Conservation (phyloP, 2,113 vertebrate species). For the Eonycteris spelaea region DNA sequence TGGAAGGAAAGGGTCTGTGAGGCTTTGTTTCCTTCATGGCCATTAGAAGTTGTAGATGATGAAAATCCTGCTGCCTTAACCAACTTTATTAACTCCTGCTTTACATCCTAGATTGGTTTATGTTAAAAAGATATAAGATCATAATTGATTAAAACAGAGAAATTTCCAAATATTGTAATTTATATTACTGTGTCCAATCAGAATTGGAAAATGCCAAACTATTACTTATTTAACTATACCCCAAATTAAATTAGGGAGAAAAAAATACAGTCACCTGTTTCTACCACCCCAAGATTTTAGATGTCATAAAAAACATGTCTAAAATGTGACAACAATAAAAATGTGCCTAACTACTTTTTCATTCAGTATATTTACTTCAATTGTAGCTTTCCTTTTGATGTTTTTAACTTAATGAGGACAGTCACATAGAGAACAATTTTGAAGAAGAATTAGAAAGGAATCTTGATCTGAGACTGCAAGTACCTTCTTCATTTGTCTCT, state of each 20-base stretch:
- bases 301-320: neutral
- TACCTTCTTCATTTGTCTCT: neutral
- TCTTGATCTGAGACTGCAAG: neutral
- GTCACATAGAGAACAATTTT: neutral
- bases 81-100: slow-evolving; percentile 91
- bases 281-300: neutral
- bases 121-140: slow-evolving; percentile 10
- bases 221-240: neutral
- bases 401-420: neutral
- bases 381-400: neutral
- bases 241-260: neutral
- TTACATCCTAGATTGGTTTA: slow-evolving; percentile 87
- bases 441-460: neutral
- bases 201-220: neutral
- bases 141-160: neutral
- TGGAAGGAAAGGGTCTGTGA: slow-evolving; percentile 79
- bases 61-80: slow-evolving; percentile 93
- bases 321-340: neutral
- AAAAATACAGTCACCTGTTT: neutral
- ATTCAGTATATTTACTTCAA: neutral
- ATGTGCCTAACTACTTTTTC: neutral
- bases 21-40: slow-evolving; percentile 61
- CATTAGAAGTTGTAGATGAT: slow-evolving; percentile 49
- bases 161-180: neutral
- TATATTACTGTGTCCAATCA: neutral